Conservation (phyloP, 2,888 invertebrate genomes). For the Pyrocoelia pectoralis region DNA sequence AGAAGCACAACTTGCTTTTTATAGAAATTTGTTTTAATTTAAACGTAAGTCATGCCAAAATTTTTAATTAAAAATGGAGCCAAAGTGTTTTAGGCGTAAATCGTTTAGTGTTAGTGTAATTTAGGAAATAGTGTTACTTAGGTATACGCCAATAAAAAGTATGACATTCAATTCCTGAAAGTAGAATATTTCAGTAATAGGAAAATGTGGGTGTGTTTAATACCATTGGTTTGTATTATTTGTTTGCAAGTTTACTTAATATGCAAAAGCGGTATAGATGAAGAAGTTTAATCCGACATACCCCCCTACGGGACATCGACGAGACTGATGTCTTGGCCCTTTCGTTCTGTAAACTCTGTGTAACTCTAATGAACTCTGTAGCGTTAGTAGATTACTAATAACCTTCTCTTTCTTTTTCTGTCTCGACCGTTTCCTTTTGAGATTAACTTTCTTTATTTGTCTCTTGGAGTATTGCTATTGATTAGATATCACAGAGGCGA, state of each 20-base stretch:
- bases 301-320: background rate
- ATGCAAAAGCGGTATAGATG: background rate
- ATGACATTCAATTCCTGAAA: no score
- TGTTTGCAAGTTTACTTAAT: background rate
- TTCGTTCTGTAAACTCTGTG: conserved; percentile 37
- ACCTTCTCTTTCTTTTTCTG: conserved; percentile 39
- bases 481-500: conserved; percentile 23
- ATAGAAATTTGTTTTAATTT: no score
- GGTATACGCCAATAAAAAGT: no score
- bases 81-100: no score
- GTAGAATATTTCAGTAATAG: no score
- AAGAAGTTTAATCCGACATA: background rate
- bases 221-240: background rate
- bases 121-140: no score
- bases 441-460: conserved; percentile 50
- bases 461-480: conserved; percentile 45
- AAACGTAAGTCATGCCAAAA: no score
- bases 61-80: no score
- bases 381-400: conserved; percentile 55
- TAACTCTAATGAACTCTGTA: conserved; percentile 53
- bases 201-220: no score
- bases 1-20: no score
- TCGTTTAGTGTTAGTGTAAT: no score
- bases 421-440: conserved; percentile 39
- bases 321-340: conserved; percentile 34